Percentiles rank a stretch among this genome's conserved stretches.
Evolutionary conservation across 2,113 vertebrate genomes (phyloP).

Genomic region (Python bivittatus): DNA sequence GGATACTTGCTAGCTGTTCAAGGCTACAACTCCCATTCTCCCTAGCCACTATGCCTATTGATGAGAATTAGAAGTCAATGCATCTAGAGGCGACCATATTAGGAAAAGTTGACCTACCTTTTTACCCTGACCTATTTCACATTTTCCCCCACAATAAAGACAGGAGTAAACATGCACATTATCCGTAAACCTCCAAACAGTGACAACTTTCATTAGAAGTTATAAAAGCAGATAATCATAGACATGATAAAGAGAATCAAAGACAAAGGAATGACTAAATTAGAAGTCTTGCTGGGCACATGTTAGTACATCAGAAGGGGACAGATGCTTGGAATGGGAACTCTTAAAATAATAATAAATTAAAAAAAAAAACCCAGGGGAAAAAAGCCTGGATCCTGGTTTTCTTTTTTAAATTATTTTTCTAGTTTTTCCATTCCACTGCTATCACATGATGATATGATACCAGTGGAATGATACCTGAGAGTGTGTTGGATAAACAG

Average conservation of each 20-base stretch:
- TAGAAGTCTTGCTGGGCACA: neutral
- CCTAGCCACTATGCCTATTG: neutral
- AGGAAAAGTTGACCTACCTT: neutral
- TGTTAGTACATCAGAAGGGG: neutral
- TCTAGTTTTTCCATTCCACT: neutral
- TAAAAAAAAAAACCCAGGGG: neutral
- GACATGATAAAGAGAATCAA: neutral
- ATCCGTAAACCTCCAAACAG: neutral
- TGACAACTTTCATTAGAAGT: neutral
- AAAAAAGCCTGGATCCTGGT: neutral
- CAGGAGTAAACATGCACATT: neutral
- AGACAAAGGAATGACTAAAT: neutral
- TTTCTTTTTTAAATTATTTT: no score
- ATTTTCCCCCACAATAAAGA: neutral
- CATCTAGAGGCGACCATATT: neutral
- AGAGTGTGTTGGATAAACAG: neutral
- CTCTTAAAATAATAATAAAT: neutral
- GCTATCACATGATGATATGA: no score
- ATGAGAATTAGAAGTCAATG: neutral
- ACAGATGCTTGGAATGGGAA: neutral
- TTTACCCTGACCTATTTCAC: neutral
- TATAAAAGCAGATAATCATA: neutral
- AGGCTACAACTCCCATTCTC: neutral
- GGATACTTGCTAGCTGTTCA: neutral
- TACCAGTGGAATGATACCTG: neutral